A percentile compares a stretch with the other conserved stretches of the same genome.
phyloP scores from a whole-genome alignment of 2,888 invertebrate genomes.

The Lasioglossum morio region DNA sequence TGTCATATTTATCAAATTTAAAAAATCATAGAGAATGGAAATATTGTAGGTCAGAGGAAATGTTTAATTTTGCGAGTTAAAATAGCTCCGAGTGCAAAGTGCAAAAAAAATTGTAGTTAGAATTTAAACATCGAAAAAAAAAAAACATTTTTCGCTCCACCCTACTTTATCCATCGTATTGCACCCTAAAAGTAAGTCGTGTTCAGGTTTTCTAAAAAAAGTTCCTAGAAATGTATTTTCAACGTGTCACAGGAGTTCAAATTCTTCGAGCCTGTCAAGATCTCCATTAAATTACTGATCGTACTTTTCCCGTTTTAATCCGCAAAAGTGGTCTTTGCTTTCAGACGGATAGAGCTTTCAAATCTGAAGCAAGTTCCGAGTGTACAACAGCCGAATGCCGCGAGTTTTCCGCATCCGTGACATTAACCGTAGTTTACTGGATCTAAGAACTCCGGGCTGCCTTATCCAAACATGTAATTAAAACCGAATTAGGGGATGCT shows the following conservation, averaged over 20 bases:
- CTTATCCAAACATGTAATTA: slow-evolving; percentile 65
- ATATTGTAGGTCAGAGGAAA: no score
- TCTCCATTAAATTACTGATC: background rate
- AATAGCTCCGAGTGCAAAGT: no score
- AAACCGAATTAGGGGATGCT: slow-evolving; percentile 37
- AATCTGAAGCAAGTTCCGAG: slow-evolving; percentile 20
- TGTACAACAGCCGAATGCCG: slow-evolving; percentile 37
- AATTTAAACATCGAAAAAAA: no score
- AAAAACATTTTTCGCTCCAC: no score
- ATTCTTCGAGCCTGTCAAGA: background rate
- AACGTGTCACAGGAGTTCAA: background rate
- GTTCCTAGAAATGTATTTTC: background rate
- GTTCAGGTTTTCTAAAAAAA: background rate
- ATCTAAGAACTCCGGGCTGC: slow-evolving; percentile 46
- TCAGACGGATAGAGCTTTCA: background rate
- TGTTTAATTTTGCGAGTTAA: no score
- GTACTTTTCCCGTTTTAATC: background rate
- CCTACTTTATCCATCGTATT: no score
- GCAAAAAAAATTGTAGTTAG: no score
- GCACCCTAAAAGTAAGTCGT: no score
- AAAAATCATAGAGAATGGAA: no score
- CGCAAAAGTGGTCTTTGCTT: background rate
- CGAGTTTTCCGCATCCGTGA: slow-evolving; percentile 24
- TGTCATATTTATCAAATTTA: no score
- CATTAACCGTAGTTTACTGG: slow-evolving; percentile 48